Percentiles rank a stretch among this genome's conserved stretches.
Evolutionary conservation across 2,797 vertebrate species (phyloP).

Genomic region (Nothura maculosa): DNA sequence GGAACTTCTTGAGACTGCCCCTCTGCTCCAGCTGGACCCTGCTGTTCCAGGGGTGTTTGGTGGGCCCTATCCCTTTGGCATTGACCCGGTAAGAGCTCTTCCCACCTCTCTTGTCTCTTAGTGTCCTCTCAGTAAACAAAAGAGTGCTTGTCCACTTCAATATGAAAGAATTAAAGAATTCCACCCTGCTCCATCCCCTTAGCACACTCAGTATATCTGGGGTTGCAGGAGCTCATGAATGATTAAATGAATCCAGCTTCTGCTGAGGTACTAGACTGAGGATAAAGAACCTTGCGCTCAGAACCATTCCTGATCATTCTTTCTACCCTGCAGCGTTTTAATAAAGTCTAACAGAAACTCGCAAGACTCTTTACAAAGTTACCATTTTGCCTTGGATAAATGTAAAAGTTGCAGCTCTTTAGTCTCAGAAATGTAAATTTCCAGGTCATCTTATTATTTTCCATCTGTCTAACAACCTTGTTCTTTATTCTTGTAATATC

Average conservation of each 20-base stretch:
- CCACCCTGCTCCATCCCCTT: not conserved
- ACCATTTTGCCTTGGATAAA: not conserved
- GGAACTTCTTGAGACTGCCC: slow-evolving; percentile 78
- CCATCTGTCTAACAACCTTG: not conserved
- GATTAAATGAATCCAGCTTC: not conserved
- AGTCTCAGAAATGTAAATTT: not conserved
- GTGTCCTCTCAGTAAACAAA: not conserved
- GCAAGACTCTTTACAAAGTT: not conserved
- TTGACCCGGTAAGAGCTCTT: slow-evolving; percentile 90
- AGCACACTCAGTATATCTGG: not conserved
- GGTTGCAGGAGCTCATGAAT: not conserved
- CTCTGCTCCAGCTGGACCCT: slow-evolving; percentile 91
- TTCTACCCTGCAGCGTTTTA: not conserved
- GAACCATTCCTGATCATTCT: not conserved
- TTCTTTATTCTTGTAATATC: not conserved
- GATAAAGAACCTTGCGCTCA: not conserved
- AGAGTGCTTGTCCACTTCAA: not conserved
- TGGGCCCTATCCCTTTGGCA: slow-evolving; percentile 96
- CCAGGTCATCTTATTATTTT: not conserved
- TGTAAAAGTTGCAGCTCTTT: not conserved
- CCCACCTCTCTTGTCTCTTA: not conserved
- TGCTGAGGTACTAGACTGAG: not conserved
- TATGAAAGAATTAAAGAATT: not conserved
- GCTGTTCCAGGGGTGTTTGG: slow-evolving; percentile 88
- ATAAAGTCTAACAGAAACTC: not conserved